Base-by-base conservation (phyloP, 2,888 invertebrate species). In the Caenorhabditis panamensis region DNA sequence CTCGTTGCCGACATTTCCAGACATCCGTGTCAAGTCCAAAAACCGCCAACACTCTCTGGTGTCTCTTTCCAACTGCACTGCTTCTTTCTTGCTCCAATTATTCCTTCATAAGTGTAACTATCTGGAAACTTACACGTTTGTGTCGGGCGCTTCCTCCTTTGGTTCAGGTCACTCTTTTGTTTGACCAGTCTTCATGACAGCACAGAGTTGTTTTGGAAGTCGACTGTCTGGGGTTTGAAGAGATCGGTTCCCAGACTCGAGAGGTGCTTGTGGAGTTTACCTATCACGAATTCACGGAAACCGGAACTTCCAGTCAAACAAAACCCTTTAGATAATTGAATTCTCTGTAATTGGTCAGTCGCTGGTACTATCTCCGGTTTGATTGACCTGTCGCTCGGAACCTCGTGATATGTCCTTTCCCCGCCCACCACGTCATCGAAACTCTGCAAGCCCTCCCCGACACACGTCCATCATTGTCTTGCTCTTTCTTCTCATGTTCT, bases 71-170 rank as follows among this genome's bases (percentile, higher is more conserved):
- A 51, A 16, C 47, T n/a, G n/a, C 28, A 2, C 49, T 49, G 5
- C 47, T n/a, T 47, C 47, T 47, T 16, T 47, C 3, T n/a, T n/a
- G 18, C 47, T 47, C 51, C 53, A 4, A 24, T 26, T 53, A 26
- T 53, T 26, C 26, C 13, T 26, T 26, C 16, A 8, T n/a, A 54
- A 53, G 67, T 67, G 56, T 56, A 67, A 61, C 69, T 59, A 69
- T 61, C 69, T 61, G 69, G 61, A 56, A 62, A 72, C 62, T 47
- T 47, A 54, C 16, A 44, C 24, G 49, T 63, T 41, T 41, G 37
- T 61, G 41, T 41, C 41, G 36, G 5, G 5, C 11, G 36, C 11
- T 5, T 36, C 36, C 36, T 5, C 36, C 36, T 5, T 16, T 16
- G 41, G 28, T 9, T 31, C 31, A 11, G 56, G 44, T 4, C 37